Conservation (phyloP, 2,113 vertebrate species). For the Mellivora capensis region DNA sequence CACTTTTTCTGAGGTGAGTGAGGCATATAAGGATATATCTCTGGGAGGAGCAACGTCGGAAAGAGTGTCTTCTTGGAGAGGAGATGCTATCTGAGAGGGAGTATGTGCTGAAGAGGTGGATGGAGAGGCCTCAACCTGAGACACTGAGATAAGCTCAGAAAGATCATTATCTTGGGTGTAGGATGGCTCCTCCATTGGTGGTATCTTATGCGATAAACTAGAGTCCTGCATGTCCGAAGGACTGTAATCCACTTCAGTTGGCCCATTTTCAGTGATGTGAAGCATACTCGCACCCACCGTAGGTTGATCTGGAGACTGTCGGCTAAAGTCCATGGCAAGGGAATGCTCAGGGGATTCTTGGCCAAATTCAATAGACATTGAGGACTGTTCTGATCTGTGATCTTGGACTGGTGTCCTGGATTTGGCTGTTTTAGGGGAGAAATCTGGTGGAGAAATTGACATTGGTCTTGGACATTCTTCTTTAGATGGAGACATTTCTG, state of each 20-base stretch:
- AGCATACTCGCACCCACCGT: slow-evolving; percentile 78
- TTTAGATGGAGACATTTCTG: slow-evolving; percentile 94
- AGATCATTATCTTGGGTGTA: slow-evolving; percentile 88
- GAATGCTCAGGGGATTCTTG: slow-evolving; percentile 96
- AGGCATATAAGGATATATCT: slow-evolving; percentile 87
- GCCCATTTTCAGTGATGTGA: slow-evolving; percentile 94
- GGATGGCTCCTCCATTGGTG: slow-evolving; percentile 84
- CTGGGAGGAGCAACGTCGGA: slow-evolving; percentile 82
- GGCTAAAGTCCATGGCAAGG: slow-evolving; percentile 93
- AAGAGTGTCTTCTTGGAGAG: slow-evolving; percentile 85
- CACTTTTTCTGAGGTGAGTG: slow-evolving; percentile 85
- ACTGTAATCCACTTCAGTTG: slow-evolving; percentile 94
- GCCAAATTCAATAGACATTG: slow-evolving; percentile 91
- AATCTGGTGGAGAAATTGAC: slow-evolving; percentile 97
- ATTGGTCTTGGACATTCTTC: slow-evolving; percentile 96
- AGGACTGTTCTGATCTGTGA: slow-evolving; percentile 91
- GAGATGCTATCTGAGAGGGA: slow-evolving; percentile 90
- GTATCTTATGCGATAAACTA: slow-evolving; percentile 80
- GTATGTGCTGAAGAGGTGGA: slow-evolving; percentile 94
- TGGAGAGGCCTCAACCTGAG: slow-evolving; percentile 94
- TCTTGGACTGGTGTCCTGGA: slow-evolving; percentile 85
- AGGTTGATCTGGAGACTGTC: slow-evolving; percentile 93
- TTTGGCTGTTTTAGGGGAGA: slow-evolving; percentile 92
- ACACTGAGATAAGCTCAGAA: slow-evolving; percentile 87
- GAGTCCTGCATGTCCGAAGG: slow-evolving; percentile 85